phyloP scores from a whole-genome alignment of 92 coral and sea anemone species.

The Paramuricea clavata region DNA sequence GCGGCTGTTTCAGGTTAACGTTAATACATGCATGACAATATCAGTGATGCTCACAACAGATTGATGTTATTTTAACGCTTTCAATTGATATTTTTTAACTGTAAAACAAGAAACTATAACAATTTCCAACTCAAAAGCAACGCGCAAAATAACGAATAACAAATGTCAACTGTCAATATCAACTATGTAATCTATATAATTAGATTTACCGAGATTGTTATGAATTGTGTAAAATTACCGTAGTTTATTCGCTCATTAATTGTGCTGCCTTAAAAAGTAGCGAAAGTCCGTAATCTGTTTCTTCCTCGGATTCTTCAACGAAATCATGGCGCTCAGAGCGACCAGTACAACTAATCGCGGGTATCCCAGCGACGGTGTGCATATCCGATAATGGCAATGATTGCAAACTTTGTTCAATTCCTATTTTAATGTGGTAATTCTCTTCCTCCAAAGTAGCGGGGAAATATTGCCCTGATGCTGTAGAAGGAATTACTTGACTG shows the following conservation, averaged over 20 bases:
- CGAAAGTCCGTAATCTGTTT: constrained; percentile 49
- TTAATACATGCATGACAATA: too few species aligned
- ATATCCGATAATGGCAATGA: constrained; percentile 29
- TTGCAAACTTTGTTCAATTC: constrained; percentile 42
- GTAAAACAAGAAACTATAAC: too few species aligned
- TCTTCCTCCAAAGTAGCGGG: constrained; percentile 39
- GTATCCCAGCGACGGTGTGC: neutral
- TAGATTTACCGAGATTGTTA: too few species aligned
- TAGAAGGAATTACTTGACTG: neutral
- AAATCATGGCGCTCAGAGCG: too few species aligned
- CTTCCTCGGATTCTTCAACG: neutral
- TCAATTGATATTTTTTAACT: too few species aligned
- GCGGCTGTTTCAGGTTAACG: too few species aligned
- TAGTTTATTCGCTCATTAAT: constrained; percentile 41
- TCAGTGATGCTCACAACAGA: neutral
- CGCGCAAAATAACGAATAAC: too few species aligned
- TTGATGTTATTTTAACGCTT: neutral
- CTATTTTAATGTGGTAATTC: constrained; percentile 32
- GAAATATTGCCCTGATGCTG: neutral
- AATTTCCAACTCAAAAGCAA: too few species aligned
- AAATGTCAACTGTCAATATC: too few species aligned
- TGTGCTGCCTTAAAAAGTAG: constrained; percentile 49
- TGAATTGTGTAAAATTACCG: too few species aligned
- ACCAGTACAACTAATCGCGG: too few species aligned
- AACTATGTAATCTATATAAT: too few species aligned